phyloP scores from a whole-genome alignment of 2,113 vertebrate species.

The Candoia aspera region DNA sequence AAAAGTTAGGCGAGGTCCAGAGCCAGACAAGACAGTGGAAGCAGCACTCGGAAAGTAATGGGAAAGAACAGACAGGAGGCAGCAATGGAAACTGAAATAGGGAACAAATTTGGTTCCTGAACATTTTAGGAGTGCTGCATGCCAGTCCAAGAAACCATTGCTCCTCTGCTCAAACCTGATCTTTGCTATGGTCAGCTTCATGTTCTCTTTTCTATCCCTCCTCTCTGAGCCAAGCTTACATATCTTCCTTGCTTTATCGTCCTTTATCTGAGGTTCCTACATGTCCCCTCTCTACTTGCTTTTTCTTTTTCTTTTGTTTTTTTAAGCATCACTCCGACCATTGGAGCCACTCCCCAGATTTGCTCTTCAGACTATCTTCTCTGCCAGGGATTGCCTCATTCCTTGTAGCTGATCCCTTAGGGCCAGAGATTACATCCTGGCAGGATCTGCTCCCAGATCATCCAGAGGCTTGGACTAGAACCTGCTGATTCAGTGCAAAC shows the following conservation, averaged over 20 bases:
- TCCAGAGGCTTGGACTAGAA: not conserved
- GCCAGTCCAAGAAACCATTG: not conserved
- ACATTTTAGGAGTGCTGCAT: not conserved
- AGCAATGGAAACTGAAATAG: not conserved
- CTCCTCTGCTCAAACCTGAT: not conserved
- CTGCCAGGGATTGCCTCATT: not conserved
- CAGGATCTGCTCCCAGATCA: not conserved
- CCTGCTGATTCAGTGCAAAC: constrained; percentile 23
- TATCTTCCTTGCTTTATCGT: not conserved
- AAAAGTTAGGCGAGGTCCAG: not conserved
- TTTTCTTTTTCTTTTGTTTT: not conserved
- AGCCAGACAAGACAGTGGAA: not conserved
- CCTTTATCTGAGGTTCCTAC: not conserved
- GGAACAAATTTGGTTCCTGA: not conserved
- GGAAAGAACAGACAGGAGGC: not conserved
- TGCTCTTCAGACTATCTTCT: not conserved
- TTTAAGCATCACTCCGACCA: not conserved
- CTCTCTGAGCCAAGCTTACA: not conserved
- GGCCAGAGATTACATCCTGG: constrained; percentile 19
- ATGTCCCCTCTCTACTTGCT: not conserved
- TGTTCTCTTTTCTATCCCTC: not conserved
- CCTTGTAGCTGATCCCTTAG: not conserved
- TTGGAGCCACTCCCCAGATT: not conserved
- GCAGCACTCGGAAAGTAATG: not conserved
- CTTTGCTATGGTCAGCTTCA: not conserved